Conservation (phyloP, 1,140 invertebrate species). For the Hycleus cichorii region DNA sequence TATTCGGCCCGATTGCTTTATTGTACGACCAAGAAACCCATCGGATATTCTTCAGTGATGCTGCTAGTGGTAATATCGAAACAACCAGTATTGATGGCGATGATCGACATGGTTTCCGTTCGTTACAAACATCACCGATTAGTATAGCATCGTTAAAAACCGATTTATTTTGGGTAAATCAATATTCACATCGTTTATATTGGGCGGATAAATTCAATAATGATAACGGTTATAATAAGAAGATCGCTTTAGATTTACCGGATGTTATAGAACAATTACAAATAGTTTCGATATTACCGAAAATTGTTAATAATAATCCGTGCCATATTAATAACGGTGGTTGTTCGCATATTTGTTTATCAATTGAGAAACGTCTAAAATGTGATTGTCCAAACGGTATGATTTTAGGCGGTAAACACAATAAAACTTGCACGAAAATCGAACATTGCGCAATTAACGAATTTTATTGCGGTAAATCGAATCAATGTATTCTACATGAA, state of each 20-base stretch:
- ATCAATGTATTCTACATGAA: slow-evolving; percentile 52
- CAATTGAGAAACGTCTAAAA: slow-evolving; percentile 27
- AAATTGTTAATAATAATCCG: slow-evolving; percentile 42
- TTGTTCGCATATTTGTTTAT: slow-evolving; percentile 66
- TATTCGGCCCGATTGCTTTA: slow-evolving; percentile 46
- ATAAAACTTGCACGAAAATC: slow-evolving; percentile 46
- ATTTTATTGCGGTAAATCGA: slow-evolving; percentile 51
- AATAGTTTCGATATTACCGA: slow-evolving; percentile 25
- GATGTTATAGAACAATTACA: slow-evolving; percentile 28
- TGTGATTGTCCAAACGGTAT: slow-evolving; percentile 56
- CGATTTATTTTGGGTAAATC: slow-evolving; percentile 56
- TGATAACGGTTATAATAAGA: slow-evolving; percentile 39
- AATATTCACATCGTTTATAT: slow-evolving; percentile 45
- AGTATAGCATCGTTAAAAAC: slow-evolving; percentile 49
- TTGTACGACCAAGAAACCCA: slow-evolving; percentile 46
- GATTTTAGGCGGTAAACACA: slow-evolving; percentile 41
- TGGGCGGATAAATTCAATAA: slow-evolving; percentile 51
- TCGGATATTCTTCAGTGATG: slow-evolving; percentile 51
- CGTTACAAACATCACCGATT: slow-evolving; percentile 41
- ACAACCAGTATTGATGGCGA: slow-evolving; percentile 44
- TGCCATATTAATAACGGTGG: slow-evolving; percentile 58
- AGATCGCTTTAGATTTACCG: slow-evolving; percentile 34
- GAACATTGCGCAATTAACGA: slow-evolving; percentile 43
- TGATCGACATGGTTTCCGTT: slow-evolving; percentile 41
- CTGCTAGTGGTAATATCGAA: slow-evolving; percentile 47